phyloP scores from a whole-genome alignment of 2,113 vertebrate genomes.

The Marmota flaviventris region DNA sequence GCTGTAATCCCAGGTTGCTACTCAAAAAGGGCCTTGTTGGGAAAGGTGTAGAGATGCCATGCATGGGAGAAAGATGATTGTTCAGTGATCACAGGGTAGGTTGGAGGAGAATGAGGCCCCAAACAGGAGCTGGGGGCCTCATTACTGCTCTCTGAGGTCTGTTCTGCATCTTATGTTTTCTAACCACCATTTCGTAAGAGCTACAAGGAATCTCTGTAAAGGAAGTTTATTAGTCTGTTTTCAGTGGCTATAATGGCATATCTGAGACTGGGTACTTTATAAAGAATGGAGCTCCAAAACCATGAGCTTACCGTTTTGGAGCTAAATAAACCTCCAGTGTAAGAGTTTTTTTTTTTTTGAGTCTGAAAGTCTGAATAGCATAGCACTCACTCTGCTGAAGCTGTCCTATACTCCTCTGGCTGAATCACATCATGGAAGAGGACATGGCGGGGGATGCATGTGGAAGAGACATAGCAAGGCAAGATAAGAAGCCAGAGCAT shows the following conservation, averaged over 20 bases:
- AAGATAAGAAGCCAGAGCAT: not conserved
- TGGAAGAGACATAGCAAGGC: not conserved
- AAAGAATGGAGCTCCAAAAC: not conserved
- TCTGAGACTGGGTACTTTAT: not conserved
- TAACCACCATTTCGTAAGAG: not conserved
- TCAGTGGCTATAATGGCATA: not conserved
- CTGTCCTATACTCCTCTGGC: too few relatives aligned
- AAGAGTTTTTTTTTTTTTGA: not conserved
- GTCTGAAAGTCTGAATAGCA: not conserved
- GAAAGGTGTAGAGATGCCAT: not conserved
- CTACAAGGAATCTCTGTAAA: not conserved
- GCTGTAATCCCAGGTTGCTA: not conserved
- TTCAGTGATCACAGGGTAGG: too few relatives aligned
- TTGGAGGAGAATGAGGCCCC: not conserved
- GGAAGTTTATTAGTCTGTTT: not conserved
- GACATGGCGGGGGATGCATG: too few relatives aligned
- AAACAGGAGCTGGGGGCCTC: not conserved
- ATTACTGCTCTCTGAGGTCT: not conserved
- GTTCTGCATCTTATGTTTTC: not conserved
- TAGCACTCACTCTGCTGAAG: not conserved
- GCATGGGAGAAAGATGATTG: too few relatives aligned
- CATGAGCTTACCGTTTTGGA: too few relatives aligned
- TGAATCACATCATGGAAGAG: not conserved
- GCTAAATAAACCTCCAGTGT: too few relatives aligned
- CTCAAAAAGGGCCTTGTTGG: not conserved